phyloP scores from a whole-genome alignment of 1,140 invertebrate species.

The Philopotamus ludificatus region DNA sequence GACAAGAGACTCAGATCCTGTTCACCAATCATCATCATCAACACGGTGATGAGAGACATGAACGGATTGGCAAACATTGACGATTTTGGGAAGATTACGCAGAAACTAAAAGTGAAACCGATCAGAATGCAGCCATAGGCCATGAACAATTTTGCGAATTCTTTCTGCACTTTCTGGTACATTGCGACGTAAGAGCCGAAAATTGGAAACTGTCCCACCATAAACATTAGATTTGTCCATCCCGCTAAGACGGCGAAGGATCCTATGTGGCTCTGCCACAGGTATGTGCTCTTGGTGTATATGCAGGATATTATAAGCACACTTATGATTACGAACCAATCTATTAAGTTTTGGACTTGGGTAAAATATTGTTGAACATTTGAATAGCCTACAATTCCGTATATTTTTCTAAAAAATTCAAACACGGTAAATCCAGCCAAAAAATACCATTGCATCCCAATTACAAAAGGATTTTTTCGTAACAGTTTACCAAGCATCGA shows the following conservation, averaged over 20 bases:
- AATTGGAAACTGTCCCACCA: conserved; percentile 81
- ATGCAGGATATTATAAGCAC: conserved; percentile 79
- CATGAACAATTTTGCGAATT: conserved; percentile 78
- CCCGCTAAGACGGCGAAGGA: conserved; percentile 79
- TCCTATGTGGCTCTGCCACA: conserved; percentile 79
- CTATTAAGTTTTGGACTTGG: conserved; percentile 79
- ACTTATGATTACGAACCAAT: conserved; percentile 80
- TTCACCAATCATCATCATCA: conserved; percentile 90
- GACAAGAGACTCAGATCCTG: conserved; percentile 69
- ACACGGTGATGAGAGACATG: conserved; percentile 75
- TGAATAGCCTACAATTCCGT: conserved; percentile 73
- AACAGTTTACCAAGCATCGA: conserved; percentile 71
- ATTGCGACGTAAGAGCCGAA: conserved; percentile 85
- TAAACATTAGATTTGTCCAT: conserved; percentile 84
- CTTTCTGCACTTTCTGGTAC: conserved; percentile 81
- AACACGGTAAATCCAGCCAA: conserved; percentile 70
- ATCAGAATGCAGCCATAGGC: conserved; percentile 81
- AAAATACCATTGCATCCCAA: conserved; percentile 77
- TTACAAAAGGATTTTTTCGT: conserved; percentile 67
- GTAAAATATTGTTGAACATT: conserved; percentile 74
- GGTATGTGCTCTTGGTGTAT: conserved; percentile 71
- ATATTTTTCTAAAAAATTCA: conserved; percentile 73
- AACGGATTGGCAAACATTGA: conserved; percentile 76
- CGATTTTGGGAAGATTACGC: conserved; percentile 79
- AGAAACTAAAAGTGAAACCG: conserved; percentile 83